Percentiles rank a stretch among this genome's conserved stretches.
Conservation (phyloP, 2,113 vertebrate genomes). For the pig (Sus scrofa) region DNA sequence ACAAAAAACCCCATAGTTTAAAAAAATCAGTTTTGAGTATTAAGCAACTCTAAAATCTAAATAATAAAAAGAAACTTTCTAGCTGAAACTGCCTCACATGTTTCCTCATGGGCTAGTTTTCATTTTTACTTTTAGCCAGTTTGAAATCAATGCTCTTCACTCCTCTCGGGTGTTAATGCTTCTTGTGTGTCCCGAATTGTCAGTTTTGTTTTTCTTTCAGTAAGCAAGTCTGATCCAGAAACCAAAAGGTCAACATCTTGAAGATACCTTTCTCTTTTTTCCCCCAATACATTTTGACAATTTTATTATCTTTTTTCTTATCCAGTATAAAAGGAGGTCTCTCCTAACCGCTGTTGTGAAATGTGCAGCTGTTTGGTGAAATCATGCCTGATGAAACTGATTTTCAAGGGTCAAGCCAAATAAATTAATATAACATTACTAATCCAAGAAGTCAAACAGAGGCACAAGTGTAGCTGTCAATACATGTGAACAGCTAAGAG, state of each 20-base stretch:
- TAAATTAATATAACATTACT: slow-evolving; percentile 56
- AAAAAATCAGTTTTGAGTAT: neutral
- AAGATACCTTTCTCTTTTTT: slow-evolving; percentile 57
- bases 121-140: slow-evolving; percentile 1
- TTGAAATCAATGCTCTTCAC: slow-evolving; percentile 69
- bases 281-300: slow-evolving; percentile 62
- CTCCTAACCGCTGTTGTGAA: slow-evolving; percentile 32
- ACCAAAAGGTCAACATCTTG: slow-evolving; percentile 76
- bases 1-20: slow-evolving; percentile 29
- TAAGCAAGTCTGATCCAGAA: slow-evolving; percentile 51
- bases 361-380: slow-evolving; percentile 47
- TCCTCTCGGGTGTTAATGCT: slow-evolving; percentile 35
- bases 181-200: slow-evolving; percentile 65
- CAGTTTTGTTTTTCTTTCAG: slow-evolving; percentile 54
- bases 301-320: slow-evolving; percentile 81
- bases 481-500: neutral
- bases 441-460: slow-evolving; percentile 43
- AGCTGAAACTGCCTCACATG: neutral
- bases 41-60: neutral
- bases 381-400: slow-evolving; percentile 51
- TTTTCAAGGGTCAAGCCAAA: neutral
- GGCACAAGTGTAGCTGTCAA: neutral
- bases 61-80: neutral
- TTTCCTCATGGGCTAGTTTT: neutral
- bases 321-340: slow-evolving; percentile 71